Base-by-base conservation (phyloP, 2,113 vertebrate genomes). In the Fulmarus glacialis region DNA sequence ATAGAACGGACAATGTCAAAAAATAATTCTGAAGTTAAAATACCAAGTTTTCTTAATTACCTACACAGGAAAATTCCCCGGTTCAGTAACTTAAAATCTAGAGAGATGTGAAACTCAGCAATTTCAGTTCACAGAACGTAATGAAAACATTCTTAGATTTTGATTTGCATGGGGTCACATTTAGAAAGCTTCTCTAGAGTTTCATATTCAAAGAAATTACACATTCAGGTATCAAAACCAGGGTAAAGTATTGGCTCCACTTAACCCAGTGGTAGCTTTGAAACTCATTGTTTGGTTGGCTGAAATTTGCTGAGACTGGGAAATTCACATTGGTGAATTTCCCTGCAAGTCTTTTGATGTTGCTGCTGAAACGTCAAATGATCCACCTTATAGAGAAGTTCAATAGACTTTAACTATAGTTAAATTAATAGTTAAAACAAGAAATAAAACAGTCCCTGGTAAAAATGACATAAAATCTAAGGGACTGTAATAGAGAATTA, bases 61-160 rank as follows among this genome's bases (percentile, higher is more conserved):
- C 53, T 64, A 32, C 45, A n/a, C 10, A 66, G 45, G 45, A 88
- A 97, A 95, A 93, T 94, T 64, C 93, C 93, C 95, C 27, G 0
- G 17, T 68, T 94, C 82, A 50, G 30, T 73, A 70, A 26, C 4
- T 95, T 73, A 86, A 88, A 62, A 81, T 64, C 42, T 85, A 97
- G 38, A 96, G 89, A 91, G 87, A 97, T 96, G 91, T 96, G 96
- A 97, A 97, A 96, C 93, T 89, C 91, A 94, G 56, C 71, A 95
- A 93, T 97, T 97, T 96, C 89, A 56, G 74, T 96, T 97, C 95
- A 96, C 91, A 91, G 59, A 93, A 77, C 2, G 1, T 59, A 72
- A 90, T 78, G 84, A 94, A 95, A 97, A 90, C 71, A 90, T 91
- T 91, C 29, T 95, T 93, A 96, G 87, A 52, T 77, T 97, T 93